A percentile compares a stretch with the other conserved stretches of the same genome.
These are phyloP conservation scores for Mohoua ochrocephala DNA, from an alignment of 2,113 vertebrate species.

Conservation along the genomic window DNA sequence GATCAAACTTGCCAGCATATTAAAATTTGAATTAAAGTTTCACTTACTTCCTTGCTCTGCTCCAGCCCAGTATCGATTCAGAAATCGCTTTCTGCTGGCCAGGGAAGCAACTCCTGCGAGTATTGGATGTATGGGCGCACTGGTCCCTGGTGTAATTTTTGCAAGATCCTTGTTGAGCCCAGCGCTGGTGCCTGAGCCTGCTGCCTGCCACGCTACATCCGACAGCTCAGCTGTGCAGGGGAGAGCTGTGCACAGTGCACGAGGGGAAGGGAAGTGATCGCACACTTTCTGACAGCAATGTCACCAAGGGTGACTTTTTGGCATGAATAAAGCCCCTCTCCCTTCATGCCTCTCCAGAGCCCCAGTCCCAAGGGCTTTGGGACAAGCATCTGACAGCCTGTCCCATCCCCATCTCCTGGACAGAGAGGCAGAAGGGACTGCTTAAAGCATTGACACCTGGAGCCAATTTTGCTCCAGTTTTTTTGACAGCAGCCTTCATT, in stretches of 20 bases:
- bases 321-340: not conserved
- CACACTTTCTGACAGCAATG: fast-evolving
- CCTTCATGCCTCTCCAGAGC: not conserved
- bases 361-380: not conserved
- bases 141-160: not conserved
- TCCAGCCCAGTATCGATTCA: not conserved
- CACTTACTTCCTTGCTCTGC: not conserved
- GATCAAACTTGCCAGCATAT: not conserved
- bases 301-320: not conserved
- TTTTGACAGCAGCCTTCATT: not conserved
- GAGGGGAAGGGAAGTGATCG: fast-evolving
- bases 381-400: not conserved
- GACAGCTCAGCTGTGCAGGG: not conserved
- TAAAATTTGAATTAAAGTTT: not conserved
- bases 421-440: not conserved
- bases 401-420: not conserved
- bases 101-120: not conserved
- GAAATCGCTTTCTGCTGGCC: not conserved
- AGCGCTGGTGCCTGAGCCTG: not conserved
- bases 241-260: fast-evolving
- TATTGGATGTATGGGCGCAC: fast-evolving
- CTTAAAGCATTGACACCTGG: not conserved
- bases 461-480: not conserved
- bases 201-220: not conserved
- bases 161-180: not conserved